These are phyloP conservation scores for Rhagoletis zephyria DNA, from an alignment of 1,140 invertebrate genomes.

Conservation along the genomic window DNA sequence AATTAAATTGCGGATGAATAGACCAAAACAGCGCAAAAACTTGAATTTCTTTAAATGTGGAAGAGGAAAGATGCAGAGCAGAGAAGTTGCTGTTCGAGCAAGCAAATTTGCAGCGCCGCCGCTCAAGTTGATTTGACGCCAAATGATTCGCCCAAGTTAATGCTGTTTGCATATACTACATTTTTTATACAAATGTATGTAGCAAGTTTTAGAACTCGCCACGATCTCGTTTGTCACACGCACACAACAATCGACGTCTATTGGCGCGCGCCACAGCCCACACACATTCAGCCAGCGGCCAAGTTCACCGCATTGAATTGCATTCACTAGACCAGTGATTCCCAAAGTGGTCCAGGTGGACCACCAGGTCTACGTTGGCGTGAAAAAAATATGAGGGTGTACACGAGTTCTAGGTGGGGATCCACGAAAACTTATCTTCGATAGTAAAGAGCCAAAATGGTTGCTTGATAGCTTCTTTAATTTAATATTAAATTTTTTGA, in stretches of 20 bases:
- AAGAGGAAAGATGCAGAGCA: background rate
- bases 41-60: background rate
- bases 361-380: too few species aligned
- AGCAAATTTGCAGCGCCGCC: background rate
- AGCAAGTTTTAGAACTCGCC: background rate
- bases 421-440: too few species aligned
- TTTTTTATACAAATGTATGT: background rate
- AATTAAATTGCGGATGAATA: constrained; percentile 5
- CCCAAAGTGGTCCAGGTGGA: too few species aligned
- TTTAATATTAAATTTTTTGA: too few species aligned
- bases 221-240: background rate
- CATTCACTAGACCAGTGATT: background rate
- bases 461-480: too few species aligned
- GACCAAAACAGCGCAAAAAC: background rate
- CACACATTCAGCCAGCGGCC: background rate
- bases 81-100: too few species aligned
- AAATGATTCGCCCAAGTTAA: constrained; percentile 22
- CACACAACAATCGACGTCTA: background rate
- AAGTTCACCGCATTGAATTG: background rate
- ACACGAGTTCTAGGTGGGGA: too few species aligned
- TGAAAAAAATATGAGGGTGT: too few species aligned
- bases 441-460: too few species aligned
- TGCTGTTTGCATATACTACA: background rate
- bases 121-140: background rate
- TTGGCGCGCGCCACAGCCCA: background rate